A percentile compares a stretch with the other conserved stretches of the same genome.
Evolutionary conservation across 2,888 invertebrate genomes (phyloP).

Genomic region (Aradus depressus): DNA sequence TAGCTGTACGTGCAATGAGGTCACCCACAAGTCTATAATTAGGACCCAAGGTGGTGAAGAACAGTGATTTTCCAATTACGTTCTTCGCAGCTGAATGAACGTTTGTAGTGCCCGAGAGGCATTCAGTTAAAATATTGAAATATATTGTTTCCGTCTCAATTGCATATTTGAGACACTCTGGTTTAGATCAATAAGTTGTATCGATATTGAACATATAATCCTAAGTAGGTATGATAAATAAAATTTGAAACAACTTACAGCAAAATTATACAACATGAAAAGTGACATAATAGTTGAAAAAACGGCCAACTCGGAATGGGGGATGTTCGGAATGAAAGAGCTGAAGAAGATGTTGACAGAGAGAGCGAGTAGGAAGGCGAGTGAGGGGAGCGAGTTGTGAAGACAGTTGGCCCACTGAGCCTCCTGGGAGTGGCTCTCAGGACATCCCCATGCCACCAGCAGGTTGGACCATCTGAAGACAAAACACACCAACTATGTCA

Average conservation of each 20-base stretch:
- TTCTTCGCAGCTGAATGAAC: too few relatives aligned
- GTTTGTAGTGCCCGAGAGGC: too few relatives aligned
- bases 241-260: slow-evolving; percentile 27
- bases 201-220: too few relatives aligned
- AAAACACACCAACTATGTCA: background rate
- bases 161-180: too few relatives aligned
- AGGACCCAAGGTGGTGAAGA: too few relatives aligned
- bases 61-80: too few relatives aligned
- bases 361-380: slow-evolving; percentile 66
- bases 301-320: slow-evolving; percentile 74
- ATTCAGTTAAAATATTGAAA: too few relatives aligned
- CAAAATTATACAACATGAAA: slow-evolving; percentile 61
- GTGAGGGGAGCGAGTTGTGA: slow-evolving; percentile 70
- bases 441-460: slow-evolving; percentile 67
- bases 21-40: too few relatives aligned
- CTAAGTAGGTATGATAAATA: too few relatives aligned
- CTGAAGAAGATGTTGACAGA: slow-evolving; percentile 65
- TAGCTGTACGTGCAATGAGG: too few relatives aligned
- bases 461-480: slow-evolving; percentile 60
- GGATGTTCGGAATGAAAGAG: slow-evolving; percentile 56
- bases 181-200: too few relatives aligned
- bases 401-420: slow-evolving; percentile 72
- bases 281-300: slow-evolving; percentile 65
- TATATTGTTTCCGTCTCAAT: too few relatives aligned
- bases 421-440: slow-evolving; percentile 62